phyloP scores from a whole-genome alignment of 2,888 invertebrate species.

The Matsumyia berberina region DNA sequence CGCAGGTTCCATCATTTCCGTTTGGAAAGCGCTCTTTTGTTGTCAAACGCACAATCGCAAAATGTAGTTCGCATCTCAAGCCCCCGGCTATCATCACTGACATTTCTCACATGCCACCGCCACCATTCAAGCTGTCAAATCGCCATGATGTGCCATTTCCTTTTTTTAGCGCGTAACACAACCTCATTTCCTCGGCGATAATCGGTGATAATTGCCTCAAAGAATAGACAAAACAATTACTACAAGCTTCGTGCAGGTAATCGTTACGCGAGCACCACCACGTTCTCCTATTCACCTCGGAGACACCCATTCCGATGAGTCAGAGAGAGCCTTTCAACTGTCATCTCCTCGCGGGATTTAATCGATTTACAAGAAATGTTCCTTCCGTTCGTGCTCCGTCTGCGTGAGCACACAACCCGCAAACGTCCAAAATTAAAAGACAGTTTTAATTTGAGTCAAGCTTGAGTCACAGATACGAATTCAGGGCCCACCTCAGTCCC shows the following conservation, averaged over 20 bases:
- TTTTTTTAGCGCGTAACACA: constrained; percentile 46
- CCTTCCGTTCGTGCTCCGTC: constrained; percentile 49
- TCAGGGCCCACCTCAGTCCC: neutral
- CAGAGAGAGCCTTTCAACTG: constrained; percentile 21
- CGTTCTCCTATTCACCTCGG: constrained; percentile 2
- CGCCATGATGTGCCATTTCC: constrained; percentile 65
- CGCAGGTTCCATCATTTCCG: no score
- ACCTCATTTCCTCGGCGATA: constrained; percentile 34
- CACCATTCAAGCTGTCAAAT: constrained; percentile 62
- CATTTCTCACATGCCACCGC: neutral
- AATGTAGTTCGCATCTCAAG: neutral
- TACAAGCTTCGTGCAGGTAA: constrained; percentile 66
- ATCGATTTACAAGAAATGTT: constrained; percentile 62
- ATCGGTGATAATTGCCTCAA: constrained; percentile 64
- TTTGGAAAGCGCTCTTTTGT: no score
- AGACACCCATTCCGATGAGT: constrained; percentile 34
- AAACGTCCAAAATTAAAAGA: constrained; percentile 53
- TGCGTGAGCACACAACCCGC: constrained; percentile 10
- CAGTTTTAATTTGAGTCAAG: constrained; percentile 38
- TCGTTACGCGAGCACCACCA: constrained; percentile 44
- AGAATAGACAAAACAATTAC: constrained; percentile 62
- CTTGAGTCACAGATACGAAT: neutral
- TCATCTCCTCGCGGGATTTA: constrained; percentile 55
- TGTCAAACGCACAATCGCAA: no score
- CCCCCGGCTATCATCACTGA: neutral